Conservation (phyloP, 2,113 vertebrate genomes). For the Ivindomyrus marchei region DNA sequence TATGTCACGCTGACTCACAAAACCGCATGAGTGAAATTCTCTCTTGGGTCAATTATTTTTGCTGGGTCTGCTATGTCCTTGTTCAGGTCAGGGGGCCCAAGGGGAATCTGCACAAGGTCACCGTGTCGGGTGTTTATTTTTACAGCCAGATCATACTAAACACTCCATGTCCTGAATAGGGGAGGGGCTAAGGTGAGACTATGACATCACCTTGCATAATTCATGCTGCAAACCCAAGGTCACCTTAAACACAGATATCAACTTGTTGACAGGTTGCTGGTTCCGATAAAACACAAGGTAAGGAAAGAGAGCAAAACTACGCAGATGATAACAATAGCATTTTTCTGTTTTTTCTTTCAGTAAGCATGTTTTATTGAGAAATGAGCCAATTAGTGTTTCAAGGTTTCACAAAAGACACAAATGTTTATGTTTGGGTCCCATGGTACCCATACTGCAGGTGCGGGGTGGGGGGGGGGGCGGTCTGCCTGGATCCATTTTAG, state of each 20-base stretch:
- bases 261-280: neutral
- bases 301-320: neutral
- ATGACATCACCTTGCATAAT: neutral
- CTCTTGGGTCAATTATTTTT: neutral
- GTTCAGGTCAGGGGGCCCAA: neutral
- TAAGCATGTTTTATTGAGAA: conserved; percentile 3
- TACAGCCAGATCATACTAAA: neutral
- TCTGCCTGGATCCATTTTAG: neutral
- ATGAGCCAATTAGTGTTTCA: conserved; percentile 7
- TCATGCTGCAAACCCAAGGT: neutral
- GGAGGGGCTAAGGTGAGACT: neutral
- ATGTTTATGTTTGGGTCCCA: neutral
- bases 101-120: conserved; percentile 2
- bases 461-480: neutral
- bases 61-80: neutral
- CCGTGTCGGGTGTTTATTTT: neutral
- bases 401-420: conserved; percentile 9
- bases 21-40: neutral
- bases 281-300: neutral
- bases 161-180: neutral
- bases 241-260: conserved; percentile 8
- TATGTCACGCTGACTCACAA: neutral
- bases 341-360: neutral
- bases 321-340: neutral
- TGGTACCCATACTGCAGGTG: conserved; percentile 10